phyloP scores from a whole-genome alignment of 2,797 vertebrate species.

The Tiaroga cobitis region DNA sequence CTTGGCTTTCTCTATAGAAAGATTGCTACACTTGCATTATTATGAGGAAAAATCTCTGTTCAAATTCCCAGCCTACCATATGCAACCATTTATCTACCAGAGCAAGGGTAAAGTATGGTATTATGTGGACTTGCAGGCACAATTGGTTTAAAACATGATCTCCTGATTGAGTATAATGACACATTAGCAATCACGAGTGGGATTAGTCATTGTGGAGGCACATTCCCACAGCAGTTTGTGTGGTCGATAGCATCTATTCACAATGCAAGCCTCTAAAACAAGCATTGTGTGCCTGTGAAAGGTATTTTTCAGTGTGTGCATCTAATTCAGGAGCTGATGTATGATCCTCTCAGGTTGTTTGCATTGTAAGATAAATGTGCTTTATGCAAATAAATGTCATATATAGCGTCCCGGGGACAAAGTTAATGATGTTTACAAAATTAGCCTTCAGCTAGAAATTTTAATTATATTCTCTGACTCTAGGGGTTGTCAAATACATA shows the following conservation, averaged over 20 bases:
- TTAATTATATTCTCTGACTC: slow-evolving; percentile 66
- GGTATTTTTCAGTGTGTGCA: slow-evolving; percentile 2
- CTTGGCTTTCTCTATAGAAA: slow-evolving; percentile 44
- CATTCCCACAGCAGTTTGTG: neutral
- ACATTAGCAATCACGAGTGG: neutral
- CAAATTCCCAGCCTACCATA: slow-evolving; percentile 27
- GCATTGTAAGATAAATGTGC: slow-evolving; percentile 66
- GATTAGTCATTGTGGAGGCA: slow-evolving; percentile 23
- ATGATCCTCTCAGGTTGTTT: slow-evolving; percentile 29
- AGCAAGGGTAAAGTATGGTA: slow-evolving; percentile 23
- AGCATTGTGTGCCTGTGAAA: neutral
- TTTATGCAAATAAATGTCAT: slow-evolving; percentile 65
- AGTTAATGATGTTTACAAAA: slow-evolving; percentile 61
- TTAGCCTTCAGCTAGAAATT: slow-evolving; percentile 61
- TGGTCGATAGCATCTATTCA: slow-evolving; percentile 5
- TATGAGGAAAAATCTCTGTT: slow-evolving; percentile 21
- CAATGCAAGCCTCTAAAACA: slow-evolving; percentile 8
- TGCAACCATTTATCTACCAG: slow-evolving; percentile 43
- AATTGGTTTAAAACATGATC: neutral
- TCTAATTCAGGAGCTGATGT: neutral
- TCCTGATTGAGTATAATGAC: neutral
- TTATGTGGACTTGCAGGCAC: neutral
- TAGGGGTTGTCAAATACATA: neutral
- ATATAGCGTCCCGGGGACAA: slow-evolving; percentile 65
- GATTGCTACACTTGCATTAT: slow-evolving; percentile 38